Conservation (phyloP, 2,888 invertebrate genomes). For the Polydrusus tereticollis region DNA sequence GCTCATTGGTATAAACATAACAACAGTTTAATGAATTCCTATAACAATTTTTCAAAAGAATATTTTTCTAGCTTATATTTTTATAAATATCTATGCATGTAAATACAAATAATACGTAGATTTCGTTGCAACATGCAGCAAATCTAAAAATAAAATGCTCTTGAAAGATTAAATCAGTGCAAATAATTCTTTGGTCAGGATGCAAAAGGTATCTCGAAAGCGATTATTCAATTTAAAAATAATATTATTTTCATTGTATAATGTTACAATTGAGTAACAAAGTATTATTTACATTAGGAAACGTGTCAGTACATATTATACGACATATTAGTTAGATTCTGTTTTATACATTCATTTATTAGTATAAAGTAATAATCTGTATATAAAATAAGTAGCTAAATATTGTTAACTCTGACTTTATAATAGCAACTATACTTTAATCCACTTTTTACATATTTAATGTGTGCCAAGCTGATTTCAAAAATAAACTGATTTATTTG, state of each 20-base stretch:
- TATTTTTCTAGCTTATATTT: no score
- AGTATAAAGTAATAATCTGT: no score
- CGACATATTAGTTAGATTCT: neutral
- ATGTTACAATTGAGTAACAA: conserved; percentile 1
- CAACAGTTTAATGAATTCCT: no score
- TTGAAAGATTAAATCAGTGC: conserved; percentile 1
- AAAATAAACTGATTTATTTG: neutral
- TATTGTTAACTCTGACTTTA: neutral
- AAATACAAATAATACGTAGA: no score
- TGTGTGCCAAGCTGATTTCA: conserved; percentile 3
- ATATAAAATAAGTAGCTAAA: no score
- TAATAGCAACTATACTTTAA: no score
- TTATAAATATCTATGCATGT: no score
- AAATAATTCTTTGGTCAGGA: conserved; percentile 8
- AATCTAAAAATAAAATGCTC: neutral
- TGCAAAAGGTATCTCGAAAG: conserved; percentile 4
- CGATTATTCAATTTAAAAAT: conserved; percentile 20
- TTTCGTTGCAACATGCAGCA: neutral
- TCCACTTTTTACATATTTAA: neutral
- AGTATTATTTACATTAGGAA: neutral
- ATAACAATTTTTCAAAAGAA: no score
- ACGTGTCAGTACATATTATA: neutral
- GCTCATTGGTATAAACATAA: no score
- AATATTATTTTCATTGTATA: conserved; percentile 20
- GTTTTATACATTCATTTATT: neutral